Evolutionary conservation across 2,797 vertebrate species (phyloP).

Genomic region (Lateolabrax maculatus): DNA sequence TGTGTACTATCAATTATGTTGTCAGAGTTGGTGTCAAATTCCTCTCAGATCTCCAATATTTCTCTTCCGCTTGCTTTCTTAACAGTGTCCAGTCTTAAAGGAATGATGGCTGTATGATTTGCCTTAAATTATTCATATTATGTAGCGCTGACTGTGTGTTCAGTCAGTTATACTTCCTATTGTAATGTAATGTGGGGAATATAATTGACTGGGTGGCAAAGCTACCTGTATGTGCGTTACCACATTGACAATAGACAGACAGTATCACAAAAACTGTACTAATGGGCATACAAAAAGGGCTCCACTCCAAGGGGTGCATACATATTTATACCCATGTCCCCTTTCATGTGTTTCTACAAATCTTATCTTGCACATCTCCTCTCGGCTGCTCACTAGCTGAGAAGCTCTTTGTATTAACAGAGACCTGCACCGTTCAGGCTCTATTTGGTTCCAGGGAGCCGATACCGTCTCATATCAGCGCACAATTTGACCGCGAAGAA

Average conservation of each 20-base stretch:
- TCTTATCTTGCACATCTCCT: slow-evolving; percentile 77
- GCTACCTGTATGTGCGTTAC: slow-evolving; percentile 45
- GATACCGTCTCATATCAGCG: slow-evolving; percentile 73
- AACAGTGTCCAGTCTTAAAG: not conserved
- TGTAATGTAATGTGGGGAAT: slow-evolving; percentile 47
- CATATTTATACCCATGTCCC: slow-evolving; percentile 83
- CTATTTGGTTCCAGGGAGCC: slow-evolving; percentile 73
- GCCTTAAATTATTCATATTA: slow-evolving; percentile 47
- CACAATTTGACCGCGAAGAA: slow-evolving; percentile 76
- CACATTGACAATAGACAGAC: slow-evolving; percentile 64
- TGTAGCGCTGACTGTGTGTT: slow-evolving; percentile 34
- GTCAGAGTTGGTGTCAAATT: slow-evolving; percentile 13
- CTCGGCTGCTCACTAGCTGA: slow-evolving; percentile 67
- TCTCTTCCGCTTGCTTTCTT: slow-evolving; percentile 27
- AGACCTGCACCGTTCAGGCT: slow-evolving; percentile 75
- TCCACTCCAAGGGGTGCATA: slow-evolving; percentile 79
- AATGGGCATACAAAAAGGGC: slow-evolving; percentile 79
- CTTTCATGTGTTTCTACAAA: slow-evolving; percentile 81
- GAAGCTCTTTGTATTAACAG: slow-evolving; percentile 79
- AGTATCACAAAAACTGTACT: slow-evolving; percentile 70
- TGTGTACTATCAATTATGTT: not conserved
- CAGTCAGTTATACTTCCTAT: slow-evolving; percentile 33
- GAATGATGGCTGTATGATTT: slow-evolving; percentile 25
- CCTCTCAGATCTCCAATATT: slow-evolving; percentile 5
- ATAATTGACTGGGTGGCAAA: slow-evolving; percentile 65